These are phyloP conservation scores for Stratiomys singularior DNA, from an alignment of 2,888 invertebrate genomes.

Conservation along the genomic window DNA sequence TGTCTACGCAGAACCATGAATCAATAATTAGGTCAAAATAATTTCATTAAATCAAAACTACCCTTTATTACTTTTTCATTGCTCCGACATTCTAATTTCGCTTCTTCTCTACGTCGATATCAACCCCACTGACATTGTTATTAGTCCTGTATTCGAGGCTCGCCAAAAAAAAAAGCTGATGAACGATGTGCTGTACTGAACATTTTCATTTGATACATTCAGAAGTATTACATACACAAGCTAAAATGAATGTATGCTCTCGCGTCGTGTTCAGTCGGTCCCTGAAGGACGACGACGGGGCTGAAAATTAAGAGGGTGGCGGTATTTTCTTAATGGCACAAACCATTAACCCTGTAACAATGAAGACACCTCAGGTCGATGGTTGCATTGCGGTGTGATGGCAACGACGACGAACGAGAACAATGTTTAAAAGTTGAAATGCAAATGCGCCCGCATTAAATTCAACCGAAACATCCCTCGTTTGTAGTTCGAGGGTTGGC, in stretches of 20 bases:
- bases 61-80: constrained; percentile 29
- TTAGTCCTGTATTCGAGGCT: too few species aligned
- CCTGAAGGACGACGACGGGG: background rate
- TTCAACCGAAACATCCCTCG: background rate
- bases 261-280: background rate
- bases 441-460: constrained; percentile 7
- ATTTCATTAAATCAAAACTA: constrained; percentile 22
- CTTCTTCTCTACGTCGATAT: background rate
- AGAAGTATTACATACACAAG: too few species aligned
- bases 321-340: constrained; percentile 30
- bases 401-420: too few species aligned
- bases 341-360: constrained; percentile 21
- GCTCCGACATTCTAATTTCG: background rate
- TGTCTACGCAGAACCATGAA: background rate
- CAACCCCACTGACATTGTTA: background rate
- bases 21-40: constrained; percentile 33
- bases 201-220: too few species aligned
- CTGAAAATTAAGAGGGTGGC: constrained; percentile 30
- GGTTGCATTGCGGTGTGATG: background rate
- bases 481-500: background rate
- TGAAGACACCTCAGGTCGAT: background rate
- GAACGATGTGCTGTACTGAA: too few species aligned
- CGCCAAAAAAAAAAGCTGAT: too few species aligned
- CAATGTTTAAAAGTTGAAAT: background rate
- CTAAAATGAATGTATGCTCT: background rate